A percentile compares a stretch with the other conserved stretches of the same genome.
phyloP scores from a whole-genome alignment of 2,797 vertebrate species.

The Hafferia zeledoni region DNA sequence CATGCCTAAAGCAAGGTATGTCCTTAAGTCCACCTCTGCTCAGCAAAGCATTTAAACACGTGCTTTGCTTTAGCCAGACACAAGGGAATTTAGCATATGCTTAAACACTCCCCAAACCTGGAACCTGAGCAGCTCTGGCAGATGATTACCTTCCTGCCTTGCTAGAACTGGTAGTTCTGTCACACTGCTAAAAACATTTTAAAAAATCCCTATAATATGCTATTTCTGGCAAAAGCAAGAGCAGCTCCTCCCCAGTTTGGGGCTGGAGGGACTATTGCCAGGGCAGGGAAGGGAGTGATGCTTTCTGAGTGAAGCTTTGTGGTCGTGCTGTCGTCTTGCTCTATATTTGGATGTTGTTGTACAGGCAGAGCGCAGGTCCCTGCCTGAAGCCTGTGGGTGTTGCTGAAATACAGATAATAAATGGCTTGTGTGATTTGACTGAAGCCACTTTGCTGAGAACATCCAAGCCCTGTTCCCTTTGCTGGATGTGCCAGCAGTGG shows the following conservation, averaged over 20 bases:
- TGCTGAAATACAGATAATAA: conserved; percentile 34
- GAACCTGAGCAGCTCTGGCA: not conserved
- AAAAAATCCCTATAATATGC: not conserved
- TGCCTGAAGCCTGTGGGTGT: not conserved
- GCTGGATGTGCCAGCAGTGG: not conserved
- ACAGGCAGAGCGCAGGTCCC: not conserved
- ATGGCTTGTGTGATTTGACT: not conserved
- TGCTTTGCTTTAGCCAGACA: not conserved
- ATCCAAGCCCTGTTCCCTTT: not conserved
- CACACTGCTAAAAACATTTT: not conserved
- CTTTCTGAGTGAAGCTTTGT: not conserved
- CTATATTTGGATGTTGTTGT: not conserved
- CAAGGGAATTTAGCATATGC: not conserved
- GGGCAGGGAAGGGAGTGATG: not conserved
- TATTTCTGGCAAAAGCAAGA: not conserved
- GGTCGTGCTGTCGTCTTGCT: not conserved
- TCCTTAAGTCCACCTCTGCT: conserved; percentile 41
- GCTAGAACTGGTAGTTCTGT: not conserved
- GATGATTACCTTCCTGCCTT: not conserved
- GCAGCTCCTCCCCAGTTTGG: not conserved
- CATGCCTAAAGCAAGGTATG: not conserved
- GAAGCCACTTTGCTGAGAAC: not conserved
- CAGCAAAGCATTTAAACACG: not conserved
- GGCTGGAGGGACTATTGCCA: not conserved
- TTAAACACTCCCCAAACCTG: not conserved